Base-by-base conservation (phyloP, 2,888 invertebrate genomes). In the Rotaria macrura region DNA sequence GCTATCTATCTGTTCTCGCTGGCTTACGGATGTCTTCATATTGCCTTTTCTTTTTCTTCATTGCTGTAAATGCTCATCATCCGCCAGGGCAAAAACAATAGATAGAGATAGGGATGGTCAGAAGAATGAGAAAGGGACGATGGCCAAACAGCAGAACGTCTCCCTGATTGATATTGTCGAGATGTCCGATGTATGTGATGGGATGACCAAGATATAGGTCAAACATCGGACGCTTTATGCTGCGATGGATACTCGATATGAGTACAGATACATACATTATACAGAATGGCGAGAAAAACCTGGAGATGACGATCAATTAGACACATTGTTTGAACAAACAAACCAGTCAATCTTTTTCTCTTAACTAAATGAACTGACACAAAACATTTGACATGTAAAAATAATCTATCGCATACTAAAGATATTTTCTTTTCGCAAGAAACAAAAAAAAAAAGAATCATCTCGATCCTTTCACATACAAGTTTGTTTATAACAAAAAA, bases 111-210 rank as follows among this genome's bases (percentile, higher is more conserved):
- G 65, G 65, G 65, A 65, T 34, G 65, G 65, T 34, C 65, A 65
- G 65, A 65, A 34, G 12, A 65, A 65, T 29, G 29, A 65, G 65
- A 65, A 65, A 34, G 65, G 34, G 65, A 65, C 65, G 65, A 65
- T 65, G 65, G 65, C 65, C 65, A 65, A 65, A 65, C 65, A 65
- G 65, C 65, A 65, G 65, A 65, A 65, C 65, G 65, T 65, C 65
- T 65, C 65, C 65, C 65, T 65, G 65, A 65, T 65, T 65, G 65
- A 65, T 65, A 65, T 65, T 65, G 65, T 65, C 65, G 65, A 29
- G 65, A 65, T 65, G 65, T 65, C 65, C 65, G 65, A 65, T 65
- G 34, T 65, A 65, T 65, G 34, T 65, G 65, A 65, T 34, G 65
- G 65, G 65, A 65, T 34, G 65, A 65, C 65, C 65, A 65, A 65